phyloP scores from a whole-genome alignment of 2,113 vertebrate genomes.

The Syrrhaptes paradoxus region DNA sequence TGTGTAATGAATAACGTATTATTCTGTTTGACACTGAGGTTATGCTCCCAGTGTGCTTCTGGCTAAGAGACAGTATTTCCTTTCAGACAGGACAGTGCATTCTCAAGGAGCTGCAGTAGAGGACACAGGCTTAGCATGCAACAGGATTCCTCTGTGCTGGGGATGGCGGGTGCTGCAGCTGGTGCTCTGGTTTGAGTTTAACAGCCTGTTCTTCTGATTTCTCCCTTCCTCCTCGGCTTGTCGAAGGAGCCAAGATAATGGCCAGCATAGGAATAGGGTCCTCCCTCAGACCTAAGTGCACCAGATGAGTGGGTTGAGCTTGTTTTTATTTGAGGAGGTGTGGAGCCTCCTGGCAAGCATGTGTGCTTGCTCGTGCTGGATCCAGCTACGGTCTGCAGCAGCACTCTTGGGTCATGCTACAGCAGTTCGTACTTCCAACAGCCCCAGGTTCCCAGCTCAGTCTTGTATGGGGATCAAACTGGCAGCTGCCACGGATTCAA shows the following conservation, averaged over 20 bases:
- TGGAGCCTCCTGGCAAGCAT: neutral
- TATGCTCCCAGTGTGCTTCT: neutral
- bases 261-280: neutral
- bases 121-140: fast-evolving
- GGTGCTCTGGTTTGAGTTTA: neutral
- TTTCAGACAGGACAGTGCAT: neutral
- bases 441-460: neutral
- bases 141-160: neutral
- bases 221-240: neutral
- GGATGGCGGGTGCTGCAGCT: neutral
- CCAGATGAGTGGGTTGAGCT: neutral
- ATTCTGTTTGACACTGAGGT: neutral
- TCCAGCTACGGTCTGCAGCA: neutral
- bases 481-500: neutral
- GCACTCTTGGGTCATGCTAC: neutral
- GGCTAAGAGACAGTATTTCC: neutral
- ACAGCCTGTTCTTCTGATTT: neutral
- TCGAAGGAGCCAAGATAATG: neutral
- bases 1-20: neutral
- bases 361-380: neutral
- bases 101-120: neutral
- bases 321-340: neutral
- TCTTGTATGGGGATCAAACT: neutral
- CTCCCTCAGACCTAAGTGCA: fast-evolving
- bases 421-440: neutral